Evolutionary conservation across 2,888 invertebrate species (phyloP).

Genomic region (Volucella zonaria): DNA sequence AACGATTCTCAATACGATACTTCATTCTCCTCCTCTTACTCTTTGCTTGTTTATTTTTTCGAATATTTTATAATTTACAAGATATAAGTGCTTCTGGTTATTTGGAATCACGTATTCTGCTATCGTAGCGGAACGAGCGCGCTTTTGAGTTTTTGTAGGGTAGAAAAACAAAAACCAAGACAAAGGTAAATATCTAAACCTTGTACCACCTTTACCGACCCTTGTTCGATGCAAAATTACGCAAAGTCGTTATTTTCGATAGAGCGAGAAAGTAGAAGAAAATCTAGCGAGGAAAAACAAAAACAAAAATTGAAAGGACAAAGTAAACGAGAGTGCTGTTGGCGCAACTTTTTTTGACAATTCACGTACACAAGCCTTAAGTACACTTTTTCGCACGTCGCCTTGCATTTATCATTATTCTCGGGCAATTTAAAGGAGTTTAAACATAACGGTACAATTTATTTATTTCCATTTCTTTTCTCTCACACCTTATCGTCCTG

Average conservation of each 20-base stretch:
- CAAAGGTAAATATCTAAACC: constrained; percentile 19
- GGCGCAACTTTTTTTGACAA: constrained; percentile 56
- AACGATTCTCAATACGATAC: constrained; percentile 8
- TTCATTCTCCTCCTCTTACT: background rate
- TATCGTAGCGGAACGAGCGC: constrained; percentile 16
- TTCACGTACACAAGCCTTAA: constrained; percentile 64
- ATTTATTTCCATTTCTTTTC: background rate
- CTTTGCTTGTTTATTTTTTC: constrained; percentile 14
- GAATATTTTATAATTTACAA: constrained; percentile 53
- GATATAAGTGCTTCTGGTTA: constrained; percentile 60
- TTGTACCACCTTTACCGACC: constrained; percentile 41
- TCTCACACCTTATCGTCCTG: no score
- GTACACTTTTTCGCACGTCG: constrained; percentile 69
- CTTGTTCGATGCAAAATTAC: constrained; percentile 11
- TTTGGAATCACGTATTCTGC: constrained; percentile 61
- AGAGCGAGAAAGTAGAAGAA: no score
- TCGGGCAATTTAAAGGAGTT: constrained; percentile 68
- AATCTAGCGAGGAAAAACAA: background rate
- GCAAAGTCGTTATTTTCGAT: background rate
- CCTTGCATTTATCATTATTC: constrained; percentile 73
- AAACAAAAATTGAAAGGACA: background rate
- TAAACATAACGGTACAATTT: constrained; percentile 60
- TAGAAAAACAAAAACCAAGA: background rate
- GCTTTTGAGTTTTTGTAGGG: background rate
- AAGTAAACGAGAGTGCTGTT: background rate